Percentiles rank a stretch among this genome's conserved stretches.
phyloP scores from a whole-genome alignment of 2,888 invertebrate species.

The Acrobeloides nanus region DNA sequence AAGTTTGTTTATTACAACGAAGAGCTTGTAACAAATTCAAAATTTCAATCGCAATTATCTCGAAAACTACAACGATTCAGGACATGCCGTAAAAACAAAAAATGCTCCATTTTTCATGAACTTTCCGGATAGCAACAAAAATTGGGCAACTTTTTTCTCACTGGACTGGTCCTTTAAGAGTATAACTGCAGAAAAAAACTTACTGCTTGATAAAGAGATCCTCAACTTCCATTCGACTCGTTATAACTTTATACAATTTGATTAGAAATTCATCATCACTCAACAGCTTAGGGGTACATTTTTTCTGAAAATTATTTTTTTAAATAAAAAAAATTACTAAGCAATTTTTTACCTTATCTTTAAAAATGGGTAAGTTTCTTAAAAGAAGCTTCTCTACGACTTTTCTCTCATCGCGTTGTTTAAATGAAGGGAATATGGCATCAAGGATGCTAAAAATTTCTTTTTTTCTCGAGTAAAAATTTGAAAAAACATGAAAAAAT shows the following conservation, averaged over 20 bases:
- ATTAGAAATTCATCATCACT: slow-evolving; percentile 26
- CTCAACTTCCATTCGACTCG: slow-evolving; percentile 24
- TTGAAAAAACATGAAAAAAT: slow-evolving; percentile 2
- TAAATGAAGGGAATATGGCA: slow-evolving; percentile 20
- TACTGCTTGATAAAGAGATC: slow-evolving; percentile 24
- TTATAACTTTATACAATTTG: slow-evolving; percentile 22
- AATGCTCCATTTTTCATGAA: no score
- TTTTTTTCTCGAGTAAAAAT: not conserved
- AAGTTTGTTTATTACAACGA: no score
- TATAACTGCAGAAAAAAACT: slow-evolving; percentile 12
- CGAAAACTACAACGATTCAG: no score
- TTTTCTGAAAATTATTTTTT: slow-evolving; percentile 11
- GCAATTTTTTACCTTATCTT: slow-evolving; percentile 21
- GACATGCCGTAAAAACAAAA: no score
- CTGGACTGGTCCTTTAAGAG: no score
- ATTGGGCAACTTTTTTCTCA: no score
- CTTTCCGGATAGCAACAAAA: no score
- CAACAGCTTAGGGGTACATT: slow-evolving; percentile 17
- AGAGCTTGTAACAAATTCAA: no score
- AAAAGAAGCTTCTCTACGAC: slow-evolving; percentile 21
- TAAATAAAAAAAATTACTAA: not conserved
- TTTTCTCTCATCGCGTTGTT: slow-evolving; percentile 25
- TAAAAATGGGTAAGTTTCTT: slow-evolving; percentile 23
- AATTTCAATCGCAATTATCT: no score
- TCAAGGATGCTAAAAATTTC: slow-evolving; percentile 23